A percentile compares a stretch with the other conserved stretches of the same genome.
These are phyloP conservation scores for Telmatherina bonti DNA, from an alignment of 2,797 vertebrate genomes.

Conservation along the genomic window DNA sequence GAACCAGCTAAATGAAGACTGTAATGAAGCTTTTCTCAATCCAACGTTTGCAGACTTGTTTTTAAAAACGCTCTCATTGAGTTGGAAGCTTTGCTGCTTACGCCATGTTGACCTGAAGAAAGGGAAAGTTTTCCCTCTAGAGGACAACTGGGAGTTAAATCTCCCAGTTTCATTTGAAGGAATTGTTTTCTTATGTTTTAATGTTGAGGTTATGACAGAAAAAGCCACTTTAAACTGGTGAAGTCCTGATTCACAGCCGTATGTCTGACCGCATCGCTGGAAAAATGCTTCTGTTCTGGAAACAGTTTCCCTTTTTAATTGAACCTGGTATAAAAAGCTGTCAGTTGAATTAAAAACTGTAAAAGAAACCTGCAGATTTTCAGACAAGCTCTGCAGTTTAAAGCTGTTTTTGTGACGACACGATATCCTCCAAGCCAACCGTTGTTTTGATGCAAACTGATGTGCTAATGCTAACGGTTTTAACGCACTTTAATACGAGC, in stretches of 20 bases:
- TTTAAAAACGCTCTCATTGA: too few relatives aligned
- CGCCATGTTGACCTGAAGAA: background rate
- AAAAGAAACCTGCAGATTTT: background rate
- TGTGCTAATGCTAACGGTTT: background rate
- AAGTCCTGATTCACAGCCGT: background rate
- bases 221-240: background rate
- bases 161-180: background rate
- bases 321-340: too few relatives aligned
- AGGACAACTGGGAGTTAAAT: background rate
- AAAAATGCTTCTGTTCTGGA: too few relatives aligned
- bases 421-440: too few relatives aligned
- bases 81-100: too few relatives aligned
- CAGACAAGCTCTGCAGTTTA: background rate
- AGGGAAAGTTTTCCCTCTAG: background rate
- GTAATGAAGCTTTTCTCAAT: background rate
- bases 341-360: background rate
- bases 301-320: too few relatives aligned
- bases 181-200: background rate
- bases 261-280: too few relatives aligned
- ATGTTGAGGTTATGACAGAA: background rate
- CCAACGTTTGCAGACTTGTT: background rate
- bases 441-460: background rate
- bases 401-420: too few relatives aligned
- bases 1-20: slow-evolving; percentile 20
- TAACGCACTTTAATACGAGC: background rate